Evolutionary conservation across 2,113 vertebrate genomes (phyloP).

Genomic region (Cryptomyrus ogoouensis): DNA sequence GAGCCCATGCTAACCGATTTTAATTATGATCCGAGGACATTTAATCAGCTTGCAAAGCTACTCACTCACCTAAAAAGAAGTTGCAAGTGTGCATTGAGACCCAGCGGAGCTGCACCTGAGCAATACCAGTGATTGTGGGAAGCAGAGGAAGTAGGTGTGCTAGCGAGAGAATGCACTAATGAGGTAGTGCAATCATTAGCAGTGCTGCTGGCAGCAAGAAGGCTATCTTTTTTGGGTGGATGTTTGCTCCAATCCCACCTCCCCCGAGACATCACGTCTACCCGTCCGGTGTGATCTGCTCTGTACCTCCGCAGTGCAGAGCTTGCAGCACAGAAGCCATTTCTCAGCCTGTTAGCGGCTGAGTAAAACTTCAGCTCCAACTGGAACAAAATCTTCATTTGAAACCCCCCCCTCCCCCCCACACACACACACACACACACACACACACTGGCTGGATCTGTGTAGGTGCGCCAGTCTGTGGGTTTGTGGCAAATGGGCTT

Average conservation of each 20-base stretch:
- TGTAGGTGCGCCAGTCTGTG: background rate
- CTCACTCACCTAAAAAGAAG: background rate
- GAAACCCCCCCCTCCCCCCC: background rate
- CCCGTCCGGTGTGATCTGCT: background rate
- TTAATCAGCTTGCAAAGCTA: background rate
- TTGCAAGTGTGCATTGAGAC: background rate
- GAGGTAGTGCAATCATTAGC: background rate
- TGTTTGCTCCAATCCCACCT: background rate
- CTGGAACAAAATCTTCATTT: background rate
- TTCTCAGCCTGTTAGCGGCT: background rate
- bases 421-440: no score
- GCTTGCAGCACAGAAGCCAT: background rate
- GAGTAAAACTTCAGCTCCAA: background rate
- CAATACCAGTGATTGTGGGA: background rate
- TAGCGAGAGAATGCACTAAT: background rate
- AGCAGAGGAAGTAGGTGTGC: background rate
- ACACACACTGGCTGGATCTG: background rate
- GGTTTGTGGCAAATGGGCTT: background rate
- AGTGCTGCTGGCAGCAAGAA: background rate
- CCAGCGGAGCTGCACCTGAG: background rate
- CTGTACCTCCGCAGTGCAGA: background rate
- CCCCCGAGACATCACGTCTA: background rate
- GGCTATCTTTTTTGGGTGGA: background rate
- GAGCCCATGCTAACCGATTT: background rate
- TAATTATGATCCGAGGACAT: background rate